Evolutionary conservation across 2,113 vertebrate genomes (phyloP).

Genomic region (Albula goreensis): DNA sequence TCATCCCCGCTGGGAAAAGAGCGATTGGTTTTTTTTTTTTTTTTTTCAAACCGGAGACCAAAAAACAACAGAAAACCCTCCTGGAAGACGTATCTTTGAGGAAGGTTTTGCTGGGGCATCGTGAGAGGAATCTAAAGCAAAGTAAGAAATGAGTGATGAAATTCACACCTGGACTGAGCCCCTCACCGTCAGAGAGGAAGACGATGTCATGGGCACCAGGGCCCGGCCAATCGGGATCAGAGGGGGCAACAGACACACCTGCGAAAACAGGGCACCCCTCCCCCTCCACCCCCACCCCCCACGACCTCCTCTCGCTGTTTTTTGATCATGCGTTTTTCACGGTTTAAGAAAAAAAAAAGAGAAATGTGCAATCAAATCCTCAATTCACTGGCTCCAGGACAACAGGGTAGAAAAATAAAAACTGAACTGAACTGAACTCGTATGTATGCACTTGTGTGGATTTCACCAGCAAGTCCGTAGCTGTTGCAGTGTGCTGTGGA

Average conservation of each 20-base stretch:
- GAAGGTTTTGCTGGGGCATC: constrained; percentile 77
- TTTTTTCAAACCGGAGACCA: constrained; percentile 78
- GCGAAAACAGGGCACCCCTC: neutral
- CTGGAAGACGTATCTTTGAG: constrained; percentile 79
- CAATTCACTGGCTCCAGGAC: constrained; percentile 78
- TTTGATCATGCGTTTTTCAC: constrained; percentile 79
- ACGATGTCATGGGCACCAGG: constrained; percentile 72
- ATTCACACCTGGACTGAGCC: constrained; percentile 75
- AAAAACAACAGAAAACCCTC: constrained; percentile 63
- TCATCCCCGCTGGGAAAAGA: constrained; percentile 80
- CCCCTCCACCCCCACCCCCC: neutral
- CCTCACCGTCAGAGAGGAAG: constrained; percentile 61
- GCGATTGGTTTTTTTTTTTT: constrained; percentile 56
- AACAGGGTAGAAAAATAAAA: constrained; percentile 75
- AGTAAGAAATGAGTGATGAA: constrained; percentile 55
- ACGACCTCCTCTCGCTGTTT: constrained; percentile 78
- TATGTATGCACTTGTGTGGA: constrained; percentile 84
- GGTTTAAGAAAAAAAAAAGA: constrained; percentile 67
- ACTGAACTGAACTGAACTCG: constrained; percentile 64
- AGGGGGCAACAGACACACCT: constrained; percentile 44
- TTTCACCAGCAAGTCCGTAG: constrained; percentile 77
- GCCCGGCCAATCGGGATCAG: constrained; percentile 77
- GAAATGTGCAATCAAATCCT: constrained; percentile 80
- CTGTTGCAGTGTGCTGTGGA: neutral
- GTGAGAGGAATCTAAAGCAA: constrained; percentile 73